Evolutionary conservation across 2,797 vertebrate species (phyloP).

Genomic region (Betta splendens): DNA sequence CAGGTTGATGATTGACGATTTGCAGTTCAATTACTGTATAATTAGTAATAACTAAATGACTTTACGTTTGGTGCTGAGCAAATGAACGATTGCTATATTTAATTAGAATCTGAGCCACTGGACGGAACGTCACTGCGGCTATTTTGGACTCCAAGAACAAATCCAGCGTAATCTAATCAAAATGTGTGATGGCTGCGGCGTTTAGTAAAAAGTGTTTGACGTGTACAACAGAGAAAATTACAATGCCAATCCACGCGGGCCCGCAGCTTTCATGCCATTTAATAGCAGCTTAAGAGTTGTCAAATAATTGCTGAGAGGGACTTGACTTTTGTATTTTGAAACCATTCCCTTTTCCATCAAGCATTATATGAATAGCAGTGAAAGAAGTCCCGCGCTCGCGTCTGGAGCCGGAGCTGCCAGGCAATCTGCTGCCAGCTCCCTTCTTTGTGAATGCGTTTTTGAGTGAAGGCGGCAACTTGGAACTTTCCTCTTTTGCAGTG

Average conservation of each 20-base stretch:
- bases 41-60: too few species aligned
- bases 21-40: too few species aligned
- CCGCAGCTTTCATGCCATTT: constrained; percentile 39
- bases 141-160: constrained; percentile 20
- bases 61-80: too few species aligned
- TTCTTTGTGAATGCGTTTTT: constrained; percentile 60
- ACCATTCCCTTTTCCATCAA: constrained; percentile 57
- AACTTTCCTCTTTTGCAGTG: constrained; percentile 53
- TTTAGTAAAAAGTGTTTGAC: constrained; percentile 25
- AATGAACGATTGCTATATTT: too few species aligned
- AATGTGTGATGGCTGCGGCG: not conserved
- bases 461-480: constrained; percentile 44
- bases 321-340: constrained; percentile 65
- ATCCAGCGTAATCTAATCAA: constrained; percentile 12
- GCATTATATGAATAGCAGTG: constrained; percentile 45
- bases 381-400: constrained; percentile 39
- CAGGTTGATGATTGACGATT: too few species aligned
- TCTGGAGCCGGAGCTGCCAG: constrained; percentile 65
- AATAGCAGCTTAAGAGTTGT: constrained; percentile 39
- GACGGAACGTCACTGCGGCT: constrained; percentile 39
- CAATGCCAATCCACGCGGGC: constrained; percentile 18
- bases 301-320: constrained; percentile 53
- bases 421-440: constrained; percentile 56
- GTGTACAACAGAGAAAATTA: constrained; percentile 26
- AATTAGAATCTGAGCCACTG: constrained; percentile 32